Evolutionary conservation across 1,140 invertebrate genomes (phyloP).

Genomic region (Cherax destructor): DNA sequence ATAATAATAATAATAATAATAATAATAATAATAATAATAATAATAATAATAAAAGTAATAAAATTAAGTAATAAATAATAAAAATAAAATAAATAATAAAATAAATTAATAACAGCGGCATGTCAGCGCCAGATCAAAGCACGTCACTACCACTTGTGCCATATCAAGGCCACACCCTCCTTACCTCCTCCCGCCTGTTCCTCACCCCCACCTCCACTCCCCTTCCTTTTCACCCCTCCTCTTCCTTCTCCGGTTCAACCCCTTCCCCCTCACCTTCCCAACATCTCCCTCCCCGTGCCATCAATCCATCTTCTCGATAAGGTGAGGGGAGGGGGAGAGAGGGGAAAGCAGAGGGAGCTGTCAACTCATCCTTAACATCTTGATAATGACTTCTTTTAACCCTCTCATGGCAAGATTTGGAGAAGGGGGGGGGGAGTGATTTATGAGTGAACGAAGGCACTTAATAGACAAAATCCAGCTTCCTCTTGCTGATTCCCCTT

Average conservation of each 20-base stretch:
- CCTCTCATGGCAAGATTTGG: no score
- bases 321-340: no score
- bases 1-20: no score
- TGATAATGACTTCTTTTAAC: constrained; percentile 12
- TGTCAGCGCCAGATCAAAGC: no score
- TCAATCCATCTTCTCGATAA: background rate
- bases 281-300: background rate
- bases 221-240: background rate
- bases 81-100: no score
- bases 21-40: no score
- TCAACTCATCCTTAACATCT: constrained; percentile 32
- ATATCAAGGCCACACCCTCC: no score
- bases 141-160: no score
- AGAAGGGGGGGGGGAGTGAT: background rate
- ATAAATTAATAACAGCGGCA: no score
- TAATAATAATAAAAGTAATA: no score
- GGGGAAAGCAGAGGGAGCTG: background rate
- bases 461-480: constrained; percentile 19
- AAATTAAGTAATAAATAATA: no score
- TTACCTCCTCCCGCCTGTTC: background rate
- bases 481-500: constrained; percentile 1
- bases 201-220: background rate
- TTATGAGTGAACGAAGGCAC: constrained; percentile 18
- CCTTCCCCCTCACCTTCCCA: background rate
- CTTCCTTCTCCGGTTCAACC: background rate